phyloP scores from a whole-genome alignment of 2,797 vertebrate genomes.

The Fistularia tabacaria region DNA sequence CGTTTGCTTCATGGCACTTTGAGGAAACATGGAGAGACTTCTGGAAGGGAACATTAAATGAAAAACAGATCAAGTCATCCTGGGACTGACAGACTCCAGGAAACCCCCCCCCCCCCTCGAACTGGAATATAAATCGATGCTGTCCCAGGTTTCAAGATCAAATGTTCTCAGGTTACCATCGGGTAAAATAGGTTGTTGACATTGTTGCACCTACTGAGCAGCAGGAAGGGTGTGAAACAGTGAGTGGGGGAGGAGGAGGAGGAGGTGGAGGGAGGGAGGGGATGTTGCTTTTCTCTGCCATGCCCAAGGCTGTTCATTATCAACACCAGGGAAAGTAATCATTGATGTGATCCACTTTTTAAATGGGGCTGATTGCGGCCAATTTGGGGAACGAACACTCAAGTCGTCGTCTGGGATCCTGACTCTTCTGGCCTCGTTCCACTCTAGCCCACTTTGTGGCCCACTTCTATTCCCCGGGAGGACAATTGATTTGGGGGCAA shows the following conservation, averaged over 20 bases:
- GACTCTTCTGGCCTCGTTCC: constrained; percentile 60
- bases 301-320: constrained; percentile 71
- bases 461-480: constrained; percentile 55
- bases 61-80: no score
- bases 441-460: constrained; percentile 73
- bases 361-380: constrained; percentile 63
- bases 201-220: no score
- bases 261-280: no score
- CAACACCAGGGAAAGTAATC: constrained; percentile 58
- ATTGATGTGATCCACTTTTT: constrained; percentile 66
- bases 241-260: neutral
- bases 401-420: constrained; percentile 16
- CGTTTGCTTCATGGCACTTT: no score
- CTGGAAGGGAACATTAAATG: no score
- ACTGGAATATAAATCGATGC: no score
- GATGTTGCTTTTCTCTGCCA: constrained; percentile 55
- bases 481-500: constrained; percentile 37
- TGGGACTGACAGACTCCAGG: no score
- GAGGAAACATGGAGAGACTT: no score
- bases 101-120: no score
- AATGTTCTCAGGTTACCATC: no score
- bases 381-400: constrained; percentile 57
- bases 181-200: no score
- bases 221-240: neutral
- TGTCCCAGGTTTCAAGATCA: no score